A percentile compares a stretch with the other conserved stretches of the same genome.
Evolutionary conservation across 2,797 vertebrate species (phyloP).

Genomic region (Dicrostonyx torquatus): DNA sequence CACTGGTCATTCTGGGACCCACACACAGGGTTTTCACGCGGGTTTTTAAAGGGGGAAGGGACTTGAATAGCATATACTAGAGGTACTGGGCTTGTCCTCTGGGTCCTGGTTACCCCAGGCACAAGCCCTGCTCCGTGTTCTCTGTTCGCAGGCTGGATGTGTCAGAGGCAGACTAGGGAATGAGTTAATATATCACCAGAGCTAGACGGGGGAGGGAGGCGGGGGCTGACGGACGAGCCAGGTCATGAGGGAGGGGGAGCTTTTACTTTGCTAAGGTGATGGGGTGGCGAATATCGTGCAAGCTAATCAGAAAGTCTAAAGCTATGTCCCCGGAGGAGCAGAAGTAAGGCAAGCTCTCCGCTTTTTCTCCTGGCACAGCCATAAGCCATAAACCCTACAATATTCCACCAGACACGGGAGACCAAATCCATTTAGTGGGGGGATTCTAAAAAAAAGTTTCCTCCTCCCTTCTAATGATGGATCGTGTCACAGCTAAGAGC

Average conservation of each 20-base stretch:
- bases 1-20: neutral
- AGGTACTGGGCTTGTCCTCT: neutral
- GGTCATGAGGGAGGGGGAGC: constrained; percentile 63
- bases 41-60: neutral
- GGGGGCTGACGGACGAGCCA: constrained; percentile 66
- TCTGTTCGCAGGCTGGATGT: constrained; percentile 12
- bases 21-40: neutral
- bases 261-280: constrained; percentile 76
- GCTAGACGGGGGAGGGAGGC: constrained; percentile 63
- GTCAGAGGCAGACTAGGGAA: constrained; percentile 43
- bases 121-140: constrained; percentile 54
- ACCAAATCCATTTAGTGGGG: constrained; percentile 23
- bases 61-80: neutral
- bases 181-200: constrained; percentile 51
- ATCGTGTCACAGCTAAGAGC: constrained; percentile 73
- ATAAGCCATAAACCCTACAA: constrained; percentile 37
- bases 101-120: constrained; percentile 66
- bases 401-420: constrained; percentile 28
- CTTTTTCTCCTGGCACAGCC: constrained; percentile 44
- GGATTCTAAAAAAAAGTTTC: constrained; percentile 79
- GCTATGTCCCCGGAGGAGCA: constrained; percentile 66
- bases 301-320: constrained; percentile 85
- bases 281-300: constrained; percentile 72
- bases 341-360: constrained; percentile 47
- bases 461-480: constrained; percentile 72